Conservation (phyloP, 2,797 vertebrate species). For the Hoplostethus mediterraneus region DNA sequence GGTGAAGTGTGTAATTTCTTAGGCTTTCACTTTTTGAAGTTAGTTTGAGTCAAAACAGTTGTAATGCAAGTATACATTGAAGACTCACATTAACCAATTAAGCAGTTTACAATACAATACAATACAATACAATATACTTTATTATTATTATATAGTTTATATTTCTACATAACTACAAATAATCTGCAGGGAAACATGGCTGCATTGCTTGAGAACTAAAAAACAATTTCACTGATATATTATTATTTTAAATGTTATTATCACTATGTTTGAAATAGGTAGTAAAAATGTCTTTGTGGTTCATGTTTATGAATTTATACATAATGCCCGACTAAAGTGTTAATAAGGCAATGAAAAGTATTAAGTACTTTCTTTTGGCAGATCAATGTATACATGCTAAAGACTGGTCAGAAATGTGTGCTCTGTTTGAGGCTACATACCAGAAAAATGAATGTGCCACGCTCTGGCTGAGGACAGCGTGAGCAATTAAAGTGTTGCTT, state of each 20-base stretch:
- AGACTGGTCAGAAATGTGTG: conserved; percentile 16
- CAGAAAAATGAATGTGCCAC: conserved; percentile 1
- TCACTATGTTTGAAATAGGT: too few species aligned
- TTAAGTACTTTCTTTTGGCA: background rate
- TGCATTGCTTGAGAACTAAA: background rate
- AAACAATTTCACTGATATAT: background rate
- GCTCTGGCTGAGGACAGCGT: conserved; percentile 4
- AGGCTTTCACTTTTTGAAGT: conserved; percentile 37
- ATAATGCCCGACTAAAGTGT: background rate
- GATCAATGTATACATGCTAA: conserved; percentile 2
- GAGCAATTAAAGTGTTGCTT: conserved; percentile 32
- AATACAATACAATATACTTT: too few species aligned
- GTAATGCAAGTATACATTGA: background rate
- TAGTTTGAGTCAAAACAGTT: background rate
- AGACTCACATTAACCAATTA: conserved; percentile 7
- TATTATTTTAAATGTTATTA: background rate
- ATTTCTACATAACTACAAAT: background rate
- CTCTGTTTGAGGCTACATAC: conserved; percentile 12
- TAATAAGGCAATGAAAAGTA: background rate
- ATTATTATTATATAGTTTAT: too few species aligned
- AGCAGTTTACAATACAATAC: background rate
- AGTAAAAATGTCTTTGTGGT: background rate
- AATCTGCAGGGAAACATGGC: background rate
- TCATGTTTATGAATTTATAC: background rate
- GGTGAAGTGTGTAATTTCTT: conserved; percentile 17